These are phyloP conservation scores for Ditylenchus dipsaci DNA, from an alignment of 1,140 invertebrate genomes.

Conservation along the genomic window DNA sequence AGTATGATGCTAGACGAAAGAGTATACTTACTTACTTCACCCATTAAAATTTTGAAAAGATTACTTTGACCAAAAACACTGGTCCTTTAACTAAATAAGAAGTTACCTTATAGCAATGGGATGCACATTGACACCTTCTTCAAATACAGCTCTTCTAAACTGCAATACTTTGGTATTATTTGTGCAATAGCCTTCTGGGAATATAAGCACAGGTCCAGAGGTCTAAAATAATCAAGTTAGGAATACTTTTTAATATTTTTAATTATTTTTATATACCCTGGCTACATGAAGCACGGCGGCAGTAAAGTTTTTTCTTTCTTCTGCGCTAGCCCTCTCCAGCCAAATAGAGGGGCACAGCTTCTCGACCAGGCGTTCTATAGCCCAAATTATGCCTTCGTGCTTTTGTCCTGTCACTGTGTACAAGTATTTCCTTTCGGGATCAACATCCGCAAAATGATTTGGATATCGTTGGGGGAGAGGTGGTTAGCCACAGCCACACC, in stretches of 20 bases:
- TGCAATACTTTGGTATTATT: constrained; percentile 43
- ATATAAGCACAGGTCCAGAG: constrained; percentile 37
- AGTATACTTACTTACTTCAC: too few relatives aligned
- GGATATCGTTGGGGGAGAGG: constrained; percentile 40
- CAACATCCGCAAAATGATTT: constrained; percentile 42
- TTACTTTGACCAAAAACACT: too few relatives aligned
- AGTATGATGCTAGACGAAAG: too few relatives aligned
- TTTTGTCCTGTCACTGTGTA: constrained; percentile 43
- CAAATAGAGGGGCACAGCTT: constrained; percentile 35
- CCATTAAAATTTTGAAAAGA: too few relatives aligned
- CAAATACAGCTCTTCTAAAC: constrained; percentile 39
- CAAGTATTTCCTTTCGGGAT: constrained; percentile 27
- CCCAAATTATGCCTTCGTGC: constrained; percentile 38
- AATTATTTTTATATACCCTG: constrained; percentile 22
- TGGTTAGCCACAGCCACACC: constrained; percentile 42
- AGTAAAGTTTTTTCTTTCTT: constrained; percentile 32
- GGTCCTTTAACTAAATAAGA: background rate
- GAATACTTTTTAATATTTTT: background rate
- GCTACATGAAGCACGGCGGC: constrained; percentile 30
- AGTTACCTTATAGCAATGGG: constrained; percentile 43
- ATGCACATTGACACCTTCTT: constrained; percentile 36
- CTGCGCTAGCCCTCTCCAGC: constrained; percentile 39
- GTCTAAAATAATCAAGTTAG: constrained; percentile 25
- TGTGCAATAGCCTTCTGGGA: constrained; percentile 48
- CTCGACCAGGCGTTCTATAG: constrained; percentile 31